These are phyloP conservation scores for Lepisosteus osseus DNA, from an alignment of 2,113 vertebrate species.

Conservation along the genomic window DNA sequence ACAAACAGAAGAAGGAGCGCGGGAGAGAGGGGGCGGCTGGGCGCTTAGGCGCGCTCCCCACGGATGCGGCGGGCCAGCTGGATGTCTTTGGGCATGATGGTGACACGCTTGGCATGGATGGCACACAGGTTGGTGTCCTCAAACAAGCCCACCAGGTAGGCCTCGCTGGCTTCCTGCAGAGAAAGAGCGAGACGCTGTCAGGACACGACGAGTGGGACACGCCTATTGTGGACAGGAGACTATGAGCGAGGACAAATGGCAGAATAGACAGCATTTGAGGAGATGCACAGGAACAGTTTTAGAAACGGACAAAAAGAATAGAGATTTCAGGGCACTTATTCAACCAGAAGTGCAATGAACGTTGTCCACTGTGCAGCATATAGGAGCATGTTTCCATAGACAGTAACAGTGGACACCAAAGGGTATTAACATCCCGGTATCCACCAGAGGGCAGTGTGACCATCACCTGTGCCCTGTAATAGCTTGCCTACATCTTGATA, in stretches of 20 bases:
- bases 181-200: not conserved
- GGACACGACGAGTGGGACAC: not conserved
- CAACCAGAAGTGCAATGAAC: too few species aligned
- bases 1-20: slow-evolving; percentile 44
- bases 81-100: slow-evolving; percentile 80
- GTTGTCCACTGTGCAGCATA: too few species aligned
- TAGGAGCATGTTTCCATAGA: too few species aligned
- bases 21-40: slow-evolving; percentile 19
- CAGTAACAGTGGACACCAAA: too few species aligned
- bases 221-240: not conserved
- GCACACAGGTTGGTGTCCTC: slow-evolving; percentile 79
- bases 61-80: slow-evolving; percentile 76
- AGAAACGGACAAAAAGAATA: slow-evolving; percentile 12
- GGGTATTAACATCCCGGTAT: too few species aligned
- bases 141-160: slow-evolving; percentile 74
- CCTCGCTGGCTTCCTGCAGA: slow-evolving; percentile 74
- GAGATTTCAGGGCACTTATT: too few species aligned
- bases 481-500: too few species aligned
- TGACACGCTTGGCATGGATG: slow-evolving; percentile 74
- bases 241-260: not conserved
- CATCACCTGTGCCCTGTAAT: too few species aligned
- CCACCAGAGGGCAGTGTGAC: too few species aligned
- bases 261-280: not conserved
- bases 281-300: too few species aligned
- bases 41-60: slow-evolving; percentile 68